phyloP scores from a whole-genome alignment of 2,888 invertebrate genomes.

The Melitaea athalia region DNA sequence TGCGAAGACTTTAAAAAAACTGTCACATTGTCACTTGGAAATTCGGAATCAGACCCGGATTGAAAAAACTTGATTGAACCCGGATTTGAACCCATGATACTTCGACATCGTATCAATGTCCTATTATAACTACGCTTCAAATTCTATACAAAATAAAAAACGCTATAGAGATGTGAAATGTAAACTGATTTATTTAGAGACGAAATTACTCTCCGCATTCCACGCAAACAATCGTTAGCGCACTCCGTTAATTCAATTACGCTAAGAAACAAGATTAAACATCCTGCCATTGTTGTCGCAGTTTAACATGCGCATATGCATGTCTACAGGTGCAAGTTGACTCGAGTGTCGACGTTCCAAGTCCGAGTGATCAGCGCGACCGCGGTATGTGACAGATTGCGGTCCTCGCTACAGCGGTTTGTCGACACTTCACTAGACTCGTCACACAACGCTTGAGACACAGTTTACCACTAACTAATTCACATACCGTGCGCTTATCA shows the following conservation, averaged over 20 bases:
- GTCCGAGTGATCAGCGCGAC: slow-evolving; percentile 19
- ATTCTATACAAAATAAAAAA: too few species aligned
- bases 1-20: too few species aligned
- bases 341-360: slow-evolving; percentile 17
- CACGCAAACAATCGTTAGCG: neutral
- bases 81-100: too few species aligned
- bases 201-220: slow-evolving; percentile 3
- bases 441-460: neutral
- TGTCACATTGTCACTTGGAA: too few species aligned
- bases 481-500: neutral
- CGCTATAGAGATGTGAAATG: too few species aligned
- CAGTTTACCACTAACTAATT: slow-evolving; percentile 4
- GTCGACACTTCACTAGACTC: slow-evolving; percentile 19
- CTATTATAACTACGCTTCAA: too few species aligned
- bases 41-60: too few species aligned
- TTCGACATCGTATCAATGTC: too few species aligned
- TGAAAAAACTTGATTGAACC: too few species aligned
- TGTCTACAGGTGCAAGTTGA: slow-evolving; percentile 5
- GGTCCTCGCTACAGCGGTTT: slow-evolving; percentile 22
- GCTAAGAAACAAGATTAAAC: slow-evolving; percentile 31
- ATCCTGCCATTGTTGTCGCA: slow-evolving; percentile 18
- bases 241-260: slow-evolving; percentile 23
- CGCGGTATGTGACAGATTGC: slow-evolving; percentile 23
- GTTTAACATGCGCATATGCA: slow-evolving; percentile 22
- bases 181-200: slow-evolving; percentile 20